A percentile compares a stretch with the other conserved stretches of the same genome.
These are phyloP conservation scores for Periphyllus acericola DNA, from an alignment of 2,888 invertebrate species.

Conservation along the genomic window DNA sequence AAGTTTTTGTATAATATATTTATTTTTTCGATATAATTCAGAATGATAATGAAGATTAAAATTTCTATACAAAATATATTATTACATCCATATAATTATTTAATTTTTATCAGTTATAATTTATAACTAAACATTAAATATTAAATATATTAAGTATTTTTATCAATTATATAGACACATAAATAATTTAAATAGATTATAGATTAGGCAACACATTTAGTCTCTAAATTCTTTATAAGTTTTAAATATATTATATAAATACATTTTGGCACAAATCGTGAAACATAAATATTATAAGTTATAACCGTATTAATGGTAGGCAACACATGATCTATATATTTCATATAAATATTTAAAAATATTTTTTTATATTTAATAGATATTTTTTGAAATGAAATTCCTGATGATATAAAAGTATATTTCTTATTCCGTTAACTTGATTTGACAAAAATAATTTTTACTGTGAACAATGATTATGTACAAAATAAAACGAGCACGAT, in stretches of 20 bases:
- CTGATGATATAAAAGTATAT: neutral
- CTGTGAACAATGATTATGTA: neutral
- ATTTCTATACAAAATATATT: constrained; percentile 30
- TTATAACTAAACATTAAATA: constrained; percentile 7
- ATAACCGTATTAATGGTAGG: constrained; percentile 7
- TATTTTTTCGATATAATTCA: neutral
- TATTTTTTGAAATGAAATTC: neutral
- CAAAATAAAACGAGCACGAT: neutral
- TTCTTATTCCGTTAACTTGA: neutral
- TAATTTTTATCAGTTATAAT: neutral
- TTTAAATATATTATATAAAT: constrained; percentile 33
- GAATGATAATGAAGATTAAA: constrained; percentile 4
- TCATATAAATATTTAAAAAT: neutral
- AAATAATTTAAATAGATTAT: constrained; percentile 29
- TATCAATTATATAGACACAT: constrained; percentile 21
- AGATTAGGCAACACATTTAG: constrained; percentile 13
- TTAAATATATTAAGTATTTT: constrained; percentile 32
- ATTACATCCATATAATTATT: constrained; percentile 5
- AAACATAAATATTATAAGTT: neutral
- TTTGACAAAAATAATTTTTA: neutral
- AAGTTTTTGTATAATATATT: neutral
- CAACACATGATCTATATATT: neutral
- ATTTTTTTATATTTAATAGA: neutral
- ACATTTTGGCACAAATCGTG: constrained; percentile 41
- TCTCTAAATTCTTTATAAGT: constrained; percentile 4